Evolutionary conservation across 2,113 vertebrate genomes (phyloP).

Genomic region (Leptodactylus fuscus): DNA sequence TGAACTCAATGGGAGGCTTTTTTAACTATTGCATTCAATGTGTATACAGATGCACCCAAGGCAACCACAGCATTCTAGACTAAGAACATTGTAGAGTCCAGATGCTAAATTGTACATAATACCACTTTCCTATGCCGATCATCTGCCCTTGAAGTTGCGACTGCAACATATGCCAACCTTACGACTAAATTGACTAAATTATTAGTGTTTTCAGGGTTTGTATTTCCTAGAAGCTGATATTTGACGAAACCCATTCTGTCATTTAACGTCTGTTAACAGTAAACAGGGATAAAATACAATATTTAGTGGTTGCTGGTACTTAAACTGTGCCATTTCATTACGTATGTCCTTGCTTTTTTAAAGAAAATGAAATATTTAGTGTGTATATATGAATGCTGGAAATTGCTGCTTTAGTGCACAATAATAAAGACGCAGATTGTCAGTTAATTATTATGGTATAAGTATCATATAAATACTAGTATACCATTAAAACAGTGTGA

Average conservation of each 20-base stretch:
- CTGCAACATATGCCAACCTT: not conserved
- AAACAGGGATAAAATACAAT: constrained; percentile 8
- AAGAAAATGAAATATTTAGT: constrained; percentile 4
- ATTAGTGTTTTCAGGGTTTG: no score
- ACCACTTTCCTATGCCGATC: no score
- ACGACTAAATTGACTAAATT: not conserved
- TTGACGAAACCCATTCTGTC: not conserved
- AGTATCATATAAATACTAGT: constrained; percentile 38
- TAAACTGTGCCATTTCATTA: constrained; percentile 2
- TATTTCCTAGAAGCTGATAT: not conserved
- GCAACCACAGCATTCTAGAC: no score
- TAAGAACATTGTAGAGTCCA: no score
- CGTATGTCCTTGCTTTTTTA: not conserved
- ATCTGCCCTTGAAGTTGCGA: not conserved
- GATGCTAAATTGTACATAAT: no score
- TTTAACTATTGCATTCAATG: no score
- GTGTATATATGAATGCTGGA: not conserved
- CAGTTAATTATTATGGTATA: constrained; percentile 41
- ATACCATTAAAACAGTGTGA: constrained; percentile 29
- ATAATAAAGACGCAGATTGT: constrained; percentile 18
- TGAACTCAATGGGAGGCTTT: no score
- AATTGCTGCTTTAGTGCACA: constrained; percentile 5
- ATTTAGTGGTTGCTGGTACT: not conserved
- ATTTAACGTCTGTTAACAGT: constrained; percentile 11
- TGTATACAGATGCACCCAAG: no score